Evolutionary conservation across 2,797 vertebrate species (phyloP).

Genomic region (Rhinophrynus dorsalis): DNA sequence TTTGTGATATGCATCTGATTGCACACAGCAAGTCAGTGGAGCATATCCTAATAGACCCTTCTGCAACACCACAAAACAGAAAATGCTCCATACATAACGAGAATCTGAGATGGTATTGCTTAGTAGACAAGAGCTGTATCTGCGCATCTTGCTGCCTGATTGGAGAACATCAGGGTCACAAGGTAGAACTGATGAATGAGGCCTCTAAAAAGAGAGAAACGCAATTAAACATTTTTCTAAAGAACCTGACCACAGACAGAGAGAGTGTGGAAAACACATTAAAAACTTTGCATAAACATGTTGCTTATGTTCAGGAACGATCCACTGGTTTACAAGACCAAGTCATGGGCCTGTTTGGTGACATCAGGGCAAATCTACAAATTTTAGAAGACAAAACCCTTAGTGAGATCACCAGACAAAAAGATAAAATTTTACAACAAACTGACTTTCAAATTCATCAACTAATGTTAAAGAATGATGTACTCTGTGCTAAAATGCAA

Average conservation of each 20-base stretch:
- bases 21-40: neutral
- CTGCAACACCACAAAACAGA: neutral
- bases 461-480: no score
- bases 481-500: no score
- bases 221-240: constrained; percentile 55
- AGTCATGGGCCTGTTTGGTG: neutral
- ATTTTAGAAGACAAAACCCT: neutral
- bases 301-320: neutral
- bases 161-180: neutral
- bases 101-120: neutral
- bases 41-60: constrained; percentile 53
- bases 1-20: neutral
- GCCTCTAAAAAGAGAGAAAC: constrained; percentile 64
- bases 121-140: neutral
- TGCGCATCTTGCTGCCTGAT: no score
- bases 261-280: neutral
- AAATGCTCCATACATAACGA: neutral
- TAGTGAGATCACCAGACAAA: neutral
- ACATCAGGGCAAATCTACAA: neutral
- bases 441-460: no score
- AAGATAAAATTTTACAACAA: no score
- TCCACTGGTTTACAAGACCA: neutral
- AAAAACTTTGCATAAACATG: neutral
- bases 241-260: constrained; percentile 53
- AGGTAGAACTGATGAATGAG: neutral